phyloP scores from a whole-genome alignment of 2,888 invertebrate genomes.

The Tetragnatha montana region DNA sequence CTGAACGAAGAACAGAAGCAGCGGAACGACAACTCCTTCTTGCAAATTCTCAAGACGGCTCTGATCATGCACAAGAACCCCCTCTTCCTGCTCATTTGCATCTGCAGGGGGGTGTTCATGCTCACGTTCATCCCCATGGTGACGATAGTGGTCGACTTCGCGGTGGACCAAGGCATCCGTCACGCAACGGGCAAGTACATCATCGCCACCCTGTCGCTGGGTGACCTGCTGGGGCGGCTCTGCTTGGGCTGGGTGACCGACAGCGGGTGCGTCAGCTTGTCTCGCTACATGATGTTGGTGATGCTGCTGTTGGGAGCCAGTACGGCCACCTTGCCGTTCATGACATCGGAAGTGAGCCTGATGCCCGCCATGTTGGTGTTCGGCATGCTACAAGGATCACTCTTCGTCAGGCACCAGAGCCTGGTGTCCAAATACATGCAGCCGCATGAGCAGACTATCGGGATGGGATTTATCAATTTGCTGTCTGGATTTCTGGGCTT shows the following conservation, averaged over 20 bases:
- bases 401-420: conserved; percentile 41
- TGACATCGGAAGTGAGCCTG: conserved; percentile 2
- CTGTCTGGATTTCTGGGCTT: conserved; percentile 52
- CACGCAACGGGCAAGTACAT: conserved; percentile 41
- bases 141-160: conserved; percentile 58
- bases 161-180: conserved; percentile 49
- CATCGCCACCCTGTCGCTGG: conserved; percentile 45
- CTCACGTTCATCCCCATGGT: conserved; percentile 52
- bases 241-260: conserved; percentile 64
- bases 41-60: conserved; percentile 26
- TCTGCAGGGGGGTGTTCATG: conserved; percentile 44
- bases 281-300: conserved; percentile 32
- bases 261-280: conserved; percentile 8
- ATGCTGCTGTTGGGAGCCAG: conserved; percentile 24
- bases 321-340: conserved; percentile 28
- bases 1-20: neutral
- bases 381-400: conserved; percentile 55
- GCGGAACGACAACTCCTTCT: conserved; percentile 12
- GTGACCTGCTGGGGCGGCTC: conserved; percentile 56
- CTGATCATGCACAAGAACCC: conserved; percentile 53
- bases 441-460: conserved; percentile 40
- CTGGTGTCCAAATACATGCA: conserved; percentile 50
- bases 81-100: conserved; percentile 46
- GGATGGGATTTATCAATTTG: conserved; percentile 61
- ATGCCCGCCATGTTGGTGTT: conserved; percentile 22